Base-by-base conservation (phyloP, 2,888 invertebrate species). In the Vandiemenella viatica region DNA sequence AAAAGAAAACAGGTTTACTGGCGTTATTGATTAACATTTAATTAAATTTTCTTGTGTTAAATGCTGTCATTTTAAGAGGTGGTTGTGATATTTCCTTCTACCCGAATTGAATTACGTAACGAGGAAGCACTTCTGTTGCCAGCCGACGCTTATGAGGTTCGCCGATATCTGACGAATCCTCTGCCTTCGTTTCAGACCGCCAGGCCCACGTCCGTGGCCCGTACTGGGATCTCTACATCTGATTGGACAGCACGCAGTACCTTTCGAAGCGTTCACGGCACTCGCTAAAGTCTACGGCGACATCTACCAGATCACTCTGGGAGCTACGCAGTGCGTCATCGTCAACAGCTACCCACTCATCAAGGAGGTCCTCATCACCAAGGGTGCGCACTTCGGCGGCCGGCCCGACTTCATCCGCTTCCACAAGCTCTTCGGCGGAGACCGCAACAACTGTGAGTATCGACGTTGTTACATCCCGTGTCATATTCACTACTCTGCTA, bases 401-500 rank as follows among this genome's bases (percentile, higher is more conserved):
- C 71, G 90, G 8, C 88, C 89, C 0, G 79, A 88, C 62, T 88
- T 88, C 64, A 63, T 80, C 56, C 70, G 90, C 16, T 89, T 85
- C 63, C 81, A 87, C 61, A 75, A 79, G 55, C 77, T 89, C 7
- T 89, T 90, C 64, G 86, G 84, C 21, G 87, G 86, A 23, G 82
- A 88, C 66, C 71, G 87, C 48, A 85, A 86, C 66, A 87, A 88
- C 63, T 88, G 88, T 89, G 67, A 87, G 89, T 81, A 45, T 22
- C 43, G 6, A 13, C 42, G 13, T 26, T 26, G 26, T 13, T 26
- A 7, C 7, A 15, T 4, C 15, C 13, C 38, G 38, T 38, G 7
- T n/a, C n/a, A n/a, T n/a, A n/a, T n/a, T n/a, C n/a, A n/a, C n/a
- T n/a, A n/a, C n/a, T n/a, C n/a, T n/a, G n/a, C n/a, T n/a, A n/a